phyloP scores from a whole-genome alignment of 2,113 vertebrate genomes.

The Gracilinanus agilis region DNA sequence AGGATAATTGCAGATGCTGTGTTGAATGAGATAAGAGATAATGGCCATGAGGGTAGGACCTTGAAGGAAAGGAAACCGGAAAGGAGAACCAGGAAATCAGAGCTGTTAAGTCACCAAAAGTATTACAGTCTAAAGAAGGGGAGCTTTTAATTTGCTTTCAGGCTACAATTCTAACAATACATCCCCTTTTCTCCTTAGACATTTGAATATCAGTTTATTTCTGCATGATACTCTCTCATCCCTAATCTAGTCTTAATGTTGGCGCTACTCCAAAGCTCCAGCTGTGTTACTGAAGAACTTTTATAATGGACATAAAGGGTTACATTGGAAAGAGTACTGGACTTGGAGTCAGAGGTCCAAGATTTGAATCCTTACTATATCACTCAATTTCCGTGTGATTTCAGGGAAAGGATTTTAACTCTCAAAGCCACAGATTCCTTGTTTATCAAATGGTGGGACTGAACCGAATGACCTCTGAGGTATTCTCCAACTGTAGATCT shows the following conservation, averaged over 20 bases:
- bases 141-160: conserved; percentile 12
- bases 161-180: not conserved
- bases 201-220: not conserved
- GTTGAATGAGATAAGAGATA: not conserved
- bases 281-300: not conserved
- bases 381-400: not conserved
- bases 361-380: not conserved
- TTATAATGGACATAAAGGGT: not conserved
- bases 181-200: not conserved
- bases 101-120: not conserved
- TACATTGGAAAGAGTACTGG: not conserved
- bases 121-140: not conserved
- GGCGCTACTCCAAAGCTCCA: not conserved
- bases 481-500: not conserved
- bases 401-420: not conserved
- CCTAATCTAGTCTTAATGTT: conserved; percentile 18
- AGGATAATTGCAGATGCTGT: conserved; percentile 23
- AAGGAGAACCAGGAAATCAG: conserved; percentile 17
- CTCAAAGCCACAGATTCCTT: not conserved
- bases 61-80: conserved; percentile 44
- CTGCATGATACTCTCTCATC: not conserved
- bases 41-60: not conserved
- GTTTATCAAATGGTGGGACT: not conserved
- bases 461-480: not conserved
- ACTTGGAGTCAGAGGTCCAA: not conserved